Evolutionary conservation across 92 coral and sea anemone genomes (phyloP).

Genomic region (Epizoanthus scotinus): DNA sequence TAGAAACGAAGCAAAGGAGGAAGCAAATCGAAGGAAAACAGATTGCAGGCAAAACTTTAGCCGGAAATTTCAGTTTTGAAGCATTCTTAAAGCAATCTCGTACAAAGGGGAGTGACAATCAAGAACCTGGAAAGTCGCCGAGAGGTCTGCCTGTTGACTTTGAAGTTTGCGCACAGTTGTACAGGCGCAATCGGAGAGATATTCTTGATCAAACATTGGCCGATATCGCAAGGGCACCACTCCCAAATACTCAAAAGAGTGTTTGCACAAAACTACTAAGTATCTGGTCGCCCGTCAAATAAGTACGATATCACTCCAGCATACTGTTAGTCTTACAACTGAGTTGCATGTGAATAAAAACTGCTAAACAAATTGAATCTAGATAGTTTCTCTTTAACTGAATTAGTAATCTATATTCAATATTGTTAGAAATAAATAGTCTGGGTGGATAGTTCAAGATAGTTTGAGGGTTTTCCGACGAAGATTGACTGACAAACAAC

Average conservation of each 20-base stretch:
- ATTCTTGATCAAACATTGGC: background rate
- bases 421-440: no score
- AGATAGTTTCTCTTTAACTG: no score
- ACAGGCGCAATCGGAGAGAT: background rate
- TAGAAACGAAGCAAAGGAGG: constrained; percentile 12
- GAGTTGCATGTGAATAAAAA: no score
- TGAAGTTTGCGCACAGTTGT: background rate
- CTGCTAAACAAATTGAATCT: no score
- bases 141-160: constrained; percentile 5
- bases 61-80: constrained; percentile 33
- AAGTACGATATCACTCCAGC: no score
- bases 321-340: no score
- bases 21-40: constrained; percentile 16
- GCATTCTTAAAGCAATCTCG: background rate
- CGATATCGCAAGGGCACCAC: background rate
- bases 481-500: no score
- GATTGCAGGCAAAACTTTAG: background rate
- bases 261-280: no score
- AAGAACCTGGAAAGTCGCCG: constrained; percentile 27
- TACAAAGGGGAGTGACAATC: constrained; percentile 23
- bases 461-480: no score
- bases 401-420: no score
- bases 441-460: no score
- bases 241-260: background rate
- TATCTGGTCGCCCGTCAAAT: no score